phyloP scores from a whole-genome alignment of 2,888 invertebrate genomes.

The Acrobasis consociella region DNA sequence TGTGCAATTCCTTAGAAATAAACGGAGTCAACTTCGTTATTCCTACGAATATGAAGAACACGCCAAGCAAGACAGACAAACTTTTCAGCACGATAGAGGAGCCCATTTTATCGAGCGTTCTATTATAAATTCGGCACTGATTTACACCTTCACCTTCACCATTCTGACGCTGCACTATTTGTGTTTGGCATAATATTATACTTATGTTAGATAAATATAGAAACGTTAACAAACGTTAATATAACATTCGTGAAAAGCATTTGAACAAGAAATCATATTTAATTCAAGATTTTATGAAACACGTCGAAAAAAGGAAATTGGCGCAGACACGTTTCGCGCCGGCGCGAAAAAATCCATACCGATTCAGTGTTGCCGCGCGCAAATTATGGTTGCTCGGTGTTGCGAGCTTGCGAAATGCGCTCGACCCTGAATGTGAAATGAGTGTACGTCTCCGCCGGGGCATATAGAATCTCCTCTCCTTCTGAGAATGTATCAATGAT shows the following conservation, averaged over 20 bases:
- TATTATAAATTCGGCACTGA: slow-evolving; percentile 38
- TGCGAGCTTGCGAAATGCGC: neutral
- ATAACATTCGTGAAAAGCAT: slow-evolving; percentile 4
- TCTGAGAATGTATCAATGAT: too few relatives aligned
- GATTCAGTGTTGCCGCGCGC: slow-evolving; percentile 36
- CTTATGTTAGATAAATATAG: slow-evolving; percentile 14
- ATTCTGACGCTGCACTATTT: slow-evolving; percentile 16
- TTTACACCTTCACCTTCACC: slow-evolving; percentile 37
- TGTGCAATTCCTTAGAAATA: slow-evolving; percentile 96
- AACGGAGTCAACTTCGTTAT: slow-evolving; percentile 95
- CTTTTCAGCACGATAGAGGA: slow-evolving; percentile 93
- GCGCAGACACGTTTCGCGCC: slow-evolving; percentile 67
- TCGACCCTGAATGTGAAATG: too few relatives aligned
- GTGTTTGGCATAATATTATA: slow-evolving; percentile 20
- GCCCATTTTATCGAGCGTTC: slow-evolving; percentile 59
- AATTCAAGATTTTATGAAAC: slow-evolving; percentile 28
- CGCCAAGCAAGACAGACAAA: slow-evolving; percentile 93
- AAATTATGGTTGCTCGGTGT: neutral
- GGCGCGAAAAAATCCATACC: slow-evolving; percentile 80
- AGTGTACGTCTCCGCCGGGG: too few relatives aligned
- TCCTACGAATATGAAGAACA: slow-evolving; percentile 98
- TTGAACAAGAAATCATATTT: slow-evolving; percentile 29
- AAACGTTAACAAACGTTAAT: slow-evolving; percentile 14
- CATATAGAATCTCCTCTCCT: too few relatives aligned
- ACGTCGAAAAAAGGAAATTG: slow-evolving; percentile 28